phyloP scores from a whole-genome alignment of 2,113 vertebrate species.

The Chionodraco myersi region DNA sequence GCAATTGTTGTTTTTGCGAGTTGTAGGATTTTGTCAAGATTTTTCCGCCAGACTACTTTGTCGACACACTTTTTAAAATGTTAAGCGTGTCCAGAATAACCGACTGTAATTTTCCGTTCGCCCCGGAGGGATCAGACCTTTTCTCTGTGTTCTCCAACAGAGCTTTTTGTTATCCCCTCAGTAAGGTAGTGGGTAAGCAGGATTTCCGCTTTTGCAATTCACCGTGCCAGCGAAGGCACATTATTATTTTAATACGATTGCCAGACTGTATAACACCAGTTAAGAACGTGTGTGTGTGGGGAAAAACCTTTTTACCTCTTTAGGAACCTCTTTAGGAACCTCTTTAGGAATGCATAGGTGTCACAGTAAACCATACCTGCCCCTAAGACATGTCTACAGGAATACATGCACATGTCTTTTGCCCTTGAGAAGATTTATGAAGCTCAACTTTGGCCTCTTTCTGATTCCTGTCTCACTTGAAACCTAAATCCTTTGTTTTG shows the following conservation, averaged over 20 bases:
- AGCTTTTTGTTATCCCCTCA: slow-evolving; percentile 74
- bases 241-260: slow-evolving; percentile 78
- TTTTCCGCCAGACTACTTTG: slow-evolving; percentile 21
- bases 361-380: slow-evolving; percentile 24
- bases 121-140: slow-evolving; percentile 49
- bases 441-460: slow-evolving; percentile 70
- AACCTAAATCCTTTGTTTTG: slow-evolving; percentile 80
- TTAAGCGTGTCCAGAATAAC: slow-evolving; percentile 23
- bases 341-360: slow-evolving; percentile 18
- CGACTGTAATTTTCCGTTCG: slow-evolving; percentile 59
- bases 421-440: slow-evolving; percentile 56
- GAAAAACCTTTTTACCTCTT: slow-evolving; percentile 20
- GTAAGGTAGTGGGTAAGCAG: slow-evolving; percentile 82
- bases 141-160: slow-evolving; percentile 56
- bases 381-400: not conserved
- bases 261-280: slow-evolving; percentile 76
- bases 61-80: slow-evolving; percentile 29
- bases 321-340: not conserved
- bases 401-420: slow-evolving; percentile 20
- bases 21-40: not conserved
- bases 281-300: slow-evolving; percentile 43
- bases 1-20: not conserved
- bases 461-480: slow-evolving; percentile 55
- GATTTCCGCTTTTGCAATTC: slow-evolving; percentile 83
- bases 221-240: slow-evolving; percentile 61